Base-by-base conservation (phyloP, 2,797 vertebrate genomes). In the Microctenopoma stevenorrisi region DNA sequence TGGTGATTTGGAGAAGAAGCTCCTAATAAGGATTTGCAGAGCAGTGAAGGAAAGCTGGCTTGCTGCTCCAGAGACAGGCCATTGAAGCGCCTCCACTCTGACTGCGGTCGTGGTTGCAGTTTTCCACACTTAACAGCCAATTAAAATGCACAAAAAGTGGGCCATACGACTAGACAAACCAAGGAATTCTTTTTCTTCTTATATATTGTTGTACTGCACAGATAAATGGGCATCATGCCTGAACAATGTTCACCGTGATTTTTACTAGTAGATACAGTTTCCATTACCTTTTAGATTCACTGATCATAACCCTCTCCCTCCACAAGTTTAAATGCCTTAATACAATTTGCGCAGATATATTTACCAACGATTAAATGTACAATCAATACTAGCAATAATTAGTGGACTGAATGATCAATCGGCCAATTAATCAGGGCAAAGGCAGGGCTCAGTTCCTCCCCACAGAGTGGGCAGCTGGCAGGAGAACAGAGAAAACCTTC, bases 11-110 rank as follows among this genome's bases (percentile, higher is more conserved):
- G 85, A 76, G 80, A 81, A 74, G 74, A 42, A 73, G 71, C 48
- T 53, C 69, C 78, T 91, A 90, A 89, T 88, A 88, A 83, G 89
- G 84, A 79, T 87, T 65, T 78, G 76, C 70, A 71, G 82, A 46
- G 79, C 72, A 65, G 22, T 63, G 64, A 75, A 86, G 86, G 79
- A 70, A 70, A 85, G 61, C 69, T 3, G 33, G 46, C 59, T 25
- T 50, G 57, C 70, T 4, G 70, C 74, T 85, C 72, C 59, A 55
- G 42, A 86, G 67, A 79, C 72, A 76, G 70, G 54, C 64, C 28
- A 30, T 38, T 38, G 72, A 57, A 81, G 65, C 28, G 43, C 67
- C 62, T 60, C 61, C 58, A 73, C 74, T 74, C 63, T 22, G 66
- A 66, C 77, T 82, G 57, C n/a, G 43, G 43, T 56, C 82, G 76